Evolutionary conservation across 2,113 vertebrate genomes (phyloP).

Genomic region (Drymodes brunneopygia): DNA sequence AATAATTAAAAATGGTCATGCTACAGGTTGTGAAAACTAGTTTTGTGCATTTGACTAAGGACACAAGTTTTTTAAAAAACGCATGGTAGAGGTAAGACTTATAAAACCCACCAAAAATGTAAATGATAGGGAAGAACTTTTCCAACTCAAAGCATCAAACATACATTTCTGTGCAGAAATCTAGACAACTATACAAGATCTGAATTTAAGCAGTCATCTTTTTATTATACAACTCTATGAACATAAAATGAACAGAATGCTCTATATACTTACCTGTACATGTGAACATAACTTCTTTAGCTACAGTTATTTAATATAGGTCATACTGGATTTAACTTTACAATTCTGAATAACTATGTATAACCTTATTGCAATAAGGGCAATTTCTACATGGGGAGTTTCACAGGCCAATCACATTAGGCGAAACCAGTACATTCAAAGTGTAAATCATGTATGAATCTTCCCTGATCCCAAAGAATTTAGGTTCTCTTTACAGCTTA

Average conservation of each 20-base stretch:
- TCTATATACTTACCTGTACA: conserved; percentile 93
- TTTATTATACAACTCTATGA: conserved; percentile 94
- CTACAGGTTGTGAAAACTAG: conserved; percentile 66
- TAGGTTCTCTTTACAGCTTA: conserved; percentile 84
- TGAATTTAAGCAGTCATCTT: conserved; percentile 90
- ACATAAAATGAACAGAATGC: conserved; percentile 88
- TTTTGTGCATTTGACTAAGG: conserved; percentile 70
- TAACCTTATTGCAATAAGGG: conserved; percentile 91
- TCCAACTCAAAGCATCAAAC: conserved; percentile 79
- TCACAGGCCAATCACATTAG: conserved; percentile 73
- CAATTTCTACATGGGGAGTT: conserved; percentile 75
- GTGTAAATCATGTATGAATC: conserved; percentile 74
- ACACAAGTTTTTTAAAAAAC: conserved; percentile 64
- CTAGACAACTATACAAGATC: conserved; percentile 92
- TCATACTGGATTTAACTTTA: conserved; percentile 79
- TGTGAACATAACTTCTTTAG: conserved; percentile 81
- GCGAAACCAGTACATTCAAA: conserved; percentile 82
- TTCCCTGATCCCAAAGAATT: conserved; percentile 76
- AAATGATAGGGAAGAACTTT: conserved; percentile 70
- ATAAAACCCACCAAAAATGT: conserved; percentile 69
- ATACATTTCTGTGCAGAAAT: conserved; percentile 86
- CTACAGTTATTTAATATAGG: conserved; percentile 79
- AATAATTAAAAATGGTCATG: conserved; percentile 69
- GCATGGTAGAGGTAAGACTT: conserved; percentile 73
- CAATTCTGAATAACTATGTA: conserved; percentile 82